These are phyloP conservation scores for Brachylomia viminalis DNA, from an alignment of 2,888 invertebrate species.

Conservation along the genomic window DNA sequence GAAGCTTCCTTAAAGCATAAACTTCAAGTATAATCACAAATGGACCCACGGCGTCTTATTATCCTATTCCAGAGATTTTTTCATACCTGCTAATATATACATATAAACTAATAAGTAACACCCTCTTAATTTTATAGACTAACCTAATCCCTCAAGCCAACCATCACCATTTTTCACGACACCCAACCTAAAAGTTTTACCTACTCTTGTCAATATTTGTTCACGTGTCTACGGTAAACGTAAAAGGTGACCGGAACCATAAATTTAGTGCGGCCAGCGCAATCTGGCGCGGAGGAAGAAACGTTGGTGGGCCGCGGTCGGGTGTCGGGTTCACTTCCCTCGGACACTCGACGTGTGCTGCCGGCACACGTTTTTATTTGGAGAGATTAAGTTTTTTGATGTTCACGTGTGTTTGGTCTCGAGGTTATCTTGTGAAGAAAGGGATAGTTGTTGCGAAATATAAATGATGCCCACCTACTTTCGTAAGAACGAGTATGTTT, in stretches of 20 bases:
- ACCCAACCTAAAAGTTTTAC: slow-evolving; percentile 42
- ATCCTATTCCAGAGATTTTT: background rate
- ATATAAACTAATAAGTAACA: slow-evolving; percentile 14
- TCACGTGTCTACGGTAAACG: slow-evolving; percentile 78
- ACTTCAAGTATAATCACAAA: too few relatives aligned
- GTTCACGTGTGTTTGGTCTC: slow-evolving; percentile 48
- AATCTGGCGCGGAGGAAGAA: slow-evolving; percentile 76
- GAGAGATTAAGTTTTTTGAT: slow-evolving; percentile 64
- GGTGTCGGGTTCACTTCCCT: slow-evolving; percentile 85
- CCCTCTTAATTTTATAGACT: slow-evolving; percentile 17
- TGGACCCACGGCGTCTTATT: too few relatives aligned
- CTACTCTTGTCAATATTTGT: slow-evolving; percentile 75
- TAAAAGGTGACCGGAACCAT: slow-evolving; percentile 84
- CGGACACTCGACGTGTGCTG: slow-evolving; percentile 76
- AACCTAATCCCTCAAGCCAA: slow-evolving; percentile 13
- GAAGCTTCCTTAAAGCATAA: too few relatives aligned
- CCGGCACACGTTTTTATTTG: slow-evolving; percentile 68
- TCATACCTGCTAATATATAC: too few relatives aligned
- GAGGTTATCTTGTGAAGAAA: background rate
- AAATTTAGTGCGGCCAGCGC: slow-evolving; percentile 82
- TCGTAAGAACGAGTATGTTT: background rate
- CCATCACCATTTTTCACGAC: slow-evolving; percentile 14
- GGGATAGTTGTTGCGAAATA: background rate
- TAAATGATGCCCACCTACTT: background rate
- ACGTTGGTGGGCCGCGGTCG: slow-evolving; percentile 84